These are phyloP conservation scores for Philereme transversata DNA, from an alignment of 2,888 invertebrate species.

Conservation along the genomic window DNA sequence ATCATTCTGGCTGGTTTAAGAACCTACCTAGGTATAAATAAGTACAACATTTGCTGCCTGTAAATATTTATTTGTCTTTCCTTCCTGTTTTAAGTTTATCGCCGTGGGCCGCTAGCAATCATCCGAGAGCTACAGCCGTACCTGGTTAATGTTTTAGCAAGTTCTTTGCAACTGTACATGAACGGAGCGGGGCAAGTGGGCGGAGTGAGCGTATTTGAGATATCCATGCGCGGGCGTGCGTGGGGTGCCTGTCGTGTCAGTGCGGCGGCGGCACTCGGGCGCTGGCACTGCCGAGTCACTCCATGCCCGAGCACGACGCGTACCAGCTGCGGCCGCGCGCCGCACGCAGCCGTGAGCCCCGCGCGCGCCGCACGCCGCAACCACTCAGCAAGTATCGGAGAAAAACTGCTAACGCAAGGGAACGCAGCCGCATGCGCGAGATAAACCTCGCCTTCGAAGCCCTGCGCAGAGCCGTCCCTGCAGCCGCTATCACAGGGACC, in stretches of 20 bases:
- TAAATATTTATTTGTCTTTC: background rate
- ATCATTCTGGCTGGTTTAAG: background rate
- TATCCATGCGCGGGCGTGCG: constrained; percentile 56
- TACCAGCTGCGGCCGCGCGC: constrained; percentile 82
- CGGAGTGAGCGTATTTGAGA: constrained; percentile 76
- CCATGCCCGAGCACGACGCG: constrained; percentile 83
- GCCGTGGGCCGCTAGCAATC: background rate
- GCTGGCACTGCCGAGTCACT: constrained; percentile 50
- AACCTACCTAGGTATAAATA: background rate
- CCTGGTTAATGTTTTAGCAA: background rate
- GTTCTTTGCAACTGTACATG: constrained; percentile 63
- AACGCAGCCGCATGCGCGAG: constrained; percentile 94
- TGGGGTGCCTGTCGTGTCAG: constrained; percentile 50
- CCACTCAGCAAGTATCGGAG: constrained; percentile 94
- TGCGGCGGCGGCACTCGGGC: constrained; percentile 44
- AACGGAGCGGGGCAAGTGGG: constrained; percentile 76
- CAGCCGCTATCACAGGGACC: constrained; percentile 78
- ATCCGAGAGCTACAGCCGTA: background rate
- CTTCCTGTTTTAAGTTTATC: background rate
- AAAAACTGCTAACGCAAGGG: constrained; percentile 95
- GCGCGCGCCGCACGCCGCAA: constrained; percentile 86
- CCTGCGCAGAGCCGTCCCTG: constrained; percentile 90
- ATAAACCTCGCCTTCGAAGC: constrained; percentile 95
- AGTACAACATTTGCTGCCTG: too few relatives aligned
- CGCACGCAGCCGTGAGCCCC: constrained; percentile 76